A percentile compares a stretch with the other conserved stretches of the same genome.
These are phyloP conservation scores for Ploceus nigricollis DNA, from an alignment of 2,113 vertebrate genomes.

Conservation along the genomic window DNA sequence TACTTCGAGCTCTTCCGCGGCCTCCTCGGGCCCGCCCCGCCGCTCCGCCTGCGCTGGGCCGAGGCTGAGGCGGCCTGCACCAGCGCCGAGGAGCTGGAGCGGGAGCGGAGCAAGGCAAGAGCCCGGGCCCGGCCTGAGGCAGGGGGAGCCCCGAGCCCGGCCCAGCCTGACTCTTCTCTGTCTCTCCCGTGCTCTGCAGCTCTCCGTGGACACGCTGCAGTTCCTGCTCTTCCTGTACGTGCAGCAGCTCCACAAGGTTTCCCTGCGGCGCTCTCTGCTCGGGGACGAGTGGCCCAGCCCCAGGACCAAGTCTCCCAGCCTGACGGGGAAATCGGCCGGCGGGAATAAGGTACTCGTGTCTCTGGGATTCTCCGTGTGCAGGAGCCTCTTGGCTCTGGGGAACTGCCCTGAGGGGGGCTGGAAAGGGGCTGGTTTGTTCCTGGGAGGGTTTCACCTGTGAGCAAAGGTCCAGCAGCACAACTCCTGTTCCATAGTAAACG, in stretches of 20 bases:
- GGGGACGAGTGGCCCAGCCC: slow-evolving; percentile 94
- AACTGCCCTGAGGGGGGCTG: rapidly evolving
- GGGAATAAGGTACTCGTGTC: slow-evolving; percentile 83
- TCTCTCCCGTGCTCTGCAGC: slow-evolving; percentile 60
- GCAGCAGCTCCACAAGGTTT: slow-evolving; percentile 90
- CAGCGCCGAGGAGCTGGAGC: slow-evolving; percentile 82
- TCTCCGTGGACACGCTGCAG: slow-evolving; percentile 90
- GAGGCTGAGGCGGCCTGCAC: slow-evolving; percentile 83
- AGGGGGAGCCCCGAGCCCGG: neutral
- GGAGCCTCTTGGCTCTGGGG: rapidly evolving
- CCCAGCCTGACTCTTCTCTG: rapidly evolving
- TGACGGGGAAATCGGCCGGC: slow-evolving; percentile 75
- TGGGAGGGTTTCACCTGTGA: no score
- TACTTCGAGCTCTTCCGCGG: slow-evolving; percentile 92
- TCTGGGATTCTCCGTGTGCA: rapidly evolving
- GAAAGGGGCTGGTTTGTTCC: neutral
- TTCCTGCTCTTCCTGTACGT: slow-evolving; percentile 94
- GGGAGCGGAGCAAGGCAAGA: slow-evolving; percentile 81
- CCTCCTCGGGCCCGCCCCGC: slow-evolving; percentile 65
- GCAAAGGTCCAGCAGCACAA: no score
- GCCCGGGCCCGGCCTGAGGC: neutral
- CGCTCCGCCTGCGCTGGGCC: slow-evolving; percentile 83
- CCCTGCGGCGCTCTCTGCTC: slow-evolving; percentile 86
- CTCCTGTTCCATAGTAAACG: rapidly evolving
- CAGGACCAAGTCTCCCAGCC: slow-evolving; percentile 73